Percentiles rank a stretch among this genome's conserved stretches.
Evolutionary conservation across 2,113 vertebrate genomes (phyloP).

Genomic region (Todiramphus saurophagus): DNA sequence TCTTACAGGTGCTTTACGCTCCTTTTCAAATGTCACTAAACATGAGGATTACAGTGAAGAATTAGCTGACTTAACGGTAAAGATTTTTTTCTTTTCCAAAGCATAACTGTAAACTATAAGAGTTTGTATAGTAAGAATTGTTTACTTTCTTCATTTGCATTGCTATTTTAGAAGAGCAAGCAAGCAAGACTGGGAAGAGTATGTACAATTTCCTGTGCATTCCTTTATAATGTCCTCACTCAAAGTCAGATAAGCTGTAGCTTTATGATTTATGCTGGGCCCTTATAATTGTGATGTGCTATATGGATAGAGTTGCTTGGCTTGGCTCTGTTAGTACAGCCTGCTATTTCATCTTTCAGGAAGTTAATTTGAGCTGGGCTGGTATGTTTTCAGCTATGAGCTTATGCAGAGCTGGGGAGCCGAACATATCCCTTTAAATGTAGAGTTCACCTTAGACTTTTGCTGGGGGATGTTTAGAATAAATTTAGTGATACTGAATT

Average conservation of each 20-base stretch:
- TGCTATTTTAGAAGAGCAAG: background rate
- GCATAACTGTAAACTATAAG: background rate
- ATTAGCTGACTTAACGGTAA: slow-evolving; percentile 88
- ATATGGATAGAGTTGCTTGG: background rate
- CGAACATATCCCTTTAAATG: background rate
- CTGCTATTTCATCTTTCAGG: background rate
- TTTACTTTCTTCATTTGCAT: slow-evolving; percentile 5
- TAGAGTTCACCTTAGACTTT: background rate
- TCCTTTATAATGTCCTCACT: background rate
- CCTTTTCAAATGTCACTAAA: slow-evolving; percentile 94
- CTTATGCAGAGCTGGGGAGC: background rate
- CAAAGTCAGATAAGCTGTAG: background rate
- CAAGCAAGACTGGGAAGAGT: background rate
- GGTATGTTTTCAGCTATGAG: background rate
- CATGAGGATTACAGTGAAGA: slow-evolving; percentile 86
- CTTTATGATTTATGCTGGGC: background rate
- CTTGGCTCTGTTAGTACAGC: background rate
- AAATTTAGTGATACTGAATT: background rate
- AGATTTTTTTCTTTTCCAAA: background rate
- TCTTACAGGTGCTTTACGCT: slow-evolving; percentile 92
- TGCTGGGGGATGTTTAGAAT: background rate
- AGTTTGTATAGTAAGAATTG: background rate
- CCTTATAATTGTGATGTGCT: background rate
- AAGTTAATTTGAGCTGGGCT: background rate
- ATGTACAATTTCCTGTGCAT: background rate